phyloP scores from a whole-genome alignment of 2,888 invertebrate genomes.

The Crossocerus cetratus region DNA sequence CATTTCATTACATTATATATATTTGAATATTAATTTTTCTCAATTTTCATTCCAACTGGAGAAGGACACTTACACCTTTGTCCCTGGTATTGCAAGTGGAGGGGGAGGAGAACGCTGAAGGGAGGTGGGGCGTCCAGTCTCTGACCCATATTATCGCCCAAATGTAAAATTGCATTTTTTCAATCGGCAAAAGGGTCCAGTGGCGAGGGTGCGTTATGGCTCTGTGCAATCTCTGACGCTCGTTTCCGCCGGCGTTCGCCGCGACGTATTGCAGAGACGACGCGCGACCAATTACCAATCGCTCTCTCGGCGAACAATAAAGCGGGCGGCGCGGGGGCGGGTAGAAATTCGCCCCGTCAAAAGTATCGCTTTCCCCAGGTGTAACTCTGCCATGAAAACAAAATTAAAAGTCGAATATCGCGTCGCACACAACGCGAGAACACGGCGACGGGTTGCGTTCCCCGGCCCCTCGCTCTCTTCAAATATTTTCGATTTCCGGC shows the following conservation, averaged over 20 bases:
- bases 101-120: too few relatives aligned
- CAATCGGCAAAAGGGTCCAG: conserved; percentile 42
- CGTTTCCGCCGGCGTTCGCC: conserved; percentile 24
- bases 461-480: conserved; percentile 3
- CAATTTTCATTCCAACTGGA: too few relatives aligned
- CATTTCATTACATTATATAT: neutral
- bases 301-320: conserved; percentile 66
- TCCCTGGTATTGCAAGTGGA: too few relatives aligned
- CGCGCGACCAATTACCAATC: conserved; percentile 67
- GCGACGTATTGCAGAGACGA: conserved; percentile 55
- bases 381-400: conserved; percentile 32
- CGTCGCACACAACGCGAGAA: conserved; percentile 3
- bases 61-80: too few relatives aligned
- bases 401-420: conserved; percentile 40
- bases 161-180: conserved; percentile 64
- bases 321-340: conserved; percentile 60
- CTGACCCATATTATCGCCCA: conserved; percentile 55
- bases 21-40: too few relatives aligned
- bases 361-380: conserved; percentile 67
- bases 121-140: conserved; percentile 3
- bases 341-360: conserved; percentile 60
- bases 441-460: neutral
- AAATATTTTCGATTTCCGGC: conserved; percentile 5
- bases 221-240: conserved; percentile 32
- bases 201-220: conserved; percentile 46